Evolutionary conservation across 1,140 invertebrate genomes (phyloP).

Genomic region (Leptoteleia sp.): DNA sequence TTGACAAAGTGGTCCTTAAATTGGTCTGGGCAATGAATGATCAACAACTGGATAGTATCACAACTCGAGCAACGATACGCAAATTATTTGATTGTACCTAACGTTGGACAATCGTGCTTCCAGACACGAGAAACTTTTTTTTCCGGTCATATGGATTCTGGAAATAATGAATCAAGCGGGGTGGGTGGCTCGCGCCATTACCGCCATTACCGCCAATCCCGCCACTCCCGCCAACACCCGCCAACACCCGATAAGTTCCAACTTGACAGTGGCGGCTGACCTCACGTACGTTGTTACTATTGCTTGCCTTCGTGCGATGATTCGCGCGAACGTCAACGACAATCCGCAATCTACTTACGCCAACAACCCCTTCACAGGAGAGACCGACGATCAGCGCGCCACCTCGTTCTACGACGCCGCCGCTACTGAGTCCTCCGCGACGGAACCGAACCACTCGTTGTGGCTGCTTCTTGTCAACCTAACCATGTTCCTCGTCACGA

Average conservation of each 20-base stretch:
- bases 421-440: conserved; percentile 59
- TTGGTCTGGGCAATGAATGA: conserved; percentile 46
- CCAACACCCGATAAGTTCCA: conserved; percentile 68
- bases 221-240: too few species aligned
- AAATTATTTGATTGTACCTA: conserved; percentile 62
- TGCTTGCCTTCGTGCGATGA: conserved; percentile 68
- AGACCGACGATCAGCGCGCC: conserved; percentile 74
- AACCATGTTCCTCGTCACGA: conserved; percentile 63
- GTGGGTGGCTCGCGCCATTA: conserved; percentile 46
- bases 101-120: conserved; percentile 71
- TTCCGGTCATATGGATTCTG: conserved; percentile 71
- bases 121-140: conserved; percentile 75
- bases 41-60: conserved; percentile 50
- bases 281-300: conserved; percentile 51
- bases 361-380: conserved; percentile 70
- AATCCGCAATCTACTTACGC: conserved; percentile 25
- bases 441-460: conserved; percentile 11
- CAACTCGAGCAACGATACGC: conserved; percentile 54
- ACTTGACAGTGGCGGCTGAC: conserved; percentile 63
- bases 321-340: conserved; percentile 31
- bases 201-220: too few species aligned
- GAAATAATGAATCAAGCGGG: conserved; percentile 66
- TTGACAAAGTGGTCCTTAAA: conserved; percentile 47
- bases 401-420: conserved; percentile 73
- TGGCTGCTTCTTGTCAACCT: conserved; percentile 67